phyloP scores from a whole-genome alignment of 2,797 vertebrate genomes.

The Nannoperca australis region DNA sequence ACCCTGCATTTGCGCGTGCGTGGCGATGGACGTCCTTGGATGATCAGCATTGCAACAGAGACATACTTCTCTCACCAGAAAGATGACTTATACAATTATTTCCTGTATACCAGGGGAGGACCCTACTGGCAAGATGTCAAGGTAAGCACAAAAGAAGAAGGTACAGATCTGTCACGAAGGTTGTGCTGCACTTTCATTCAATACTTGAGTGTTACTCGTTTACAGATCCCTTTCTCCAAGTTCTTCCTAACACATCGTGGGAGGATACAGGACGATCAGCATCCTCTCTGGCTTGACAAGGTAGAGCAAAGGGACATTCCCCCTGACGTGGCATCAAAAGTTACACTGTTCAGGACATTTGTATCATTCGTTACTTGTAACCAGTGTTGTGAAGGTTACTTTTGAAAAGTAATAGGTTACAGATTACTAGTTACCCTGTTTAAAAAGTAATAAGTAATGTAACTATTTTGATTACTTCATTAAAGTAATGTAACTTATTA shows the following conservation, averaged over 20 bases:
- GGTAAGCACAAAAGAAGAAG: slow-evolving; percentile 76
- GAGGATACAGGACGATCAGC: slow-evolving; percentile 91
- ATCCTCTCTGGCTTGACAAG: slow-evolving; percentile 90
- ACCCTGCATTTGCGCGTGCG: slow-evolving; percentile 91
- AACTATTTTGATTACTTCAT: too few species aligned
- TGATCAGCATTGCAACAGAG: slow-evolving; percentile 90
- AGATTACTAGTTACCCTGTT: too few species aligned
- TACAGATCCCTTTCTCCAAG: slow-evolving; percentile 96
- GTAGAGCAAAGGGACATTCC: slow-evolving; percentile 68
- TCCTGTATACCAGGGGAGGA: slow-evolving; percentile 94
- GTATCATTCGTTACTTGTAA: background rate
- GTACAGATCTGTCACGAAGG: background rate
- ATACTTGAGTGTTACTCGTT: background rate
- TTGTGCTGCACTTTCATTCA: background rate
- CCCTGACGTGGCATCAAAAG: background rate
- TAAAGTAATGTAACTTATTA: too few species aligned
- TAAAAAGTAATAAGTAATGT: too few species aligned
- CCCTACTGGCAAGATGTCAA: slow-evolving; percentile 98
- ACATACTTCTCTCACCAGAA: slow-evolving; percentile 88
- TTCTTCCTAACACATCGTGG: slow-evolving; percentile 93
- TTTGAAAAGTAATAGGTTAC: too few species aligned
- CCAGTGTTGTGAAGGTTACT: too few species aligned
- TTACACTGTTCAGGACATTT: too few species aligned
- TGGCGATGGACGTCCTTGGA: slow-evolving; percentile 96
- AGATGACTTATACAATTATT: slow-evolving; percentile 94